phyloP scores from a whole-genome alignment of 2,888 invertebrate species.

The Colletes collaris region DNA sequence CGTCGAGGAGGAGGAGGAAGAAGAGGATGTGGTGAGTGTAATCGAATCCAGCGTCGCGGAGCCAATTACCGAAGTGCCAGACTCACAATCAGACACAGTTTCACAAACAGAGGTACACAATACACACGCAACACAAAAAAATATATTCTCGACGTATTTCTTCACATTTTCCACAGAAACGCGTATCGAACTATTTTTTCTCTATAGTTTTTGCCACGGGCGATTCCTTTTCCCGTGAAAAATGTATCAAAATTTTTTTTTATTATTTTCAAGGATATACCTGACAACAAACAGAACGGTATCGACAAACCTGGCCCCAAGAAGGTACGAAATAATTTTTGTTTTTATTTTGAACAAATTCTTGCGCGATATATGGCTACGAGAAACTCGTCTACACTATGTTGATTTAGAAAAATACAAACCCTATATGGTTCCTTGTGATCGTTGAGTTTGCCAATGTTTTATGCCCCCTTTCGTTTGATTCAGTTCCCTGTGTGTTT shows the following conservation, averaged over 20 bases:
- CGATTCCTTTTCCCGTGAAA: neutral
- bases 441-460: neutral
- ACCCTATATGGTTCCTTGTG: no score
- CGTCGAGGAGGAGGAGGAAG: slow-evolving; percentile 69
- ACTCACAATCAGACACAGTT: slow-evolving; percentile 64
- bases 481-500: neutral
- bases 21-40: slow-evolving; percentile 76
- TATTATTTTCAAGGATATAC: slow-evolving; percentile 76
- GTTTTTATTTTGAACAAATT: slow-evolving; percentile 44
- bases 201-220: slow-evolving; percentile 1
- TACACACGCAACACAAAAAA: slow-evolving; percentile 44
- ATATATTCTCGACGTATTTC: neutral
- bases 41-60: slow-evolving; percentile 76
- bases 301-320: slow-evolving; percentile 77
- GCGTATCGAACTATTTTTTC: neutral
- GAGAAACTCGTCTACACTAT: slow-evolving; percentile 1
- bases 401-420: neutral
- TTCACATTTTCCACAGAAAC: neutral
- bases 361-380: neutral
- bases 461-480: neutral
- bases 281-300: slow-evolving; percentile 79
- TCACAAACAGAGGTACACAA: slow-evolving; percentile 76
- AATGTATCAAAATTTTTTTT: slow-evolving; percentile 53
- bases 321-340: slow-evolving; percentile 75
- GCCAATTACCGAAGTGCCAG: slow-evolving; percentile 73